These are phyloP conservation scores for Poliocrania exsul DNA, from an alignment of 2,797 vertebrate genomes.

Conservation along the genomic window DNA sequence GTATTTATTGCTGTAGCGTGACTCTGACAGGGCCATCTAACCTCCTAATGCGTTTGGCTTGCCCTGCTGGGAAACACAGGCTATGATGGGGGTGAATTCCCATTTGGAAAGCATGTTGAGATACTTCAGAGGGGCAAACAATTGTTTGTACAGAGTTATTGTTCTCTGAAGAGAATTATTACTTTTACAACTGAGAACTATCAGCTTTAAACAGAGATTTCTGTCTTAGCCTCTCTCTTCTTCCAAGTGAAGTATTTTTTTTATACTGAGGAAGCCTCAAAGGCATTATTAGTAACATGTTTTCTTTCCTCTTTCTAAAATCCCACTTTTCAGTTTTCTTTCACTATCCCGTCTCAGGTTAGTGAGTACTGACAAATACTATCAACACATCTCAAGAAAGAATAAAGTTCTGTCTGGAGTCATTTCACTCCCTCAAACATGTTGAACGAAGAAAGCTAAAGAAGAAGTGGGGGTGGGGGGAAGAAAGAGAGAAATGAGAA, in stretches of 20 bases:
- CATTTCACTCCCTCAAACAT: conserved; percentile 58
- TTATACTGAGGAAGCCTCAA: conserved; percentile 21
- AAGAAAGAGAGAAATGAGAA: conserved; percentile 60
- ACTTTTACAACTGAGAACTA: conserved; percentile 5
- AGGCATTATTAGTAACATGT: conserved; percentile 47
- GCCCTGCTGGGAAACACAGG: conserved; percentile 11
- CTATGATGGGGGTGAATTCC: background rate
- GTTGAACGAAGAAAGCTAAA: conserved; percentile 58
- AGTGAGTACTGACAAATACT: conserved; percentile 71
- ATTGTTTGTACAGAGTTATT: conserved; percentile 9
- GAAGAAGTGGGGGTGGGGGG: conserved; percentile 18
- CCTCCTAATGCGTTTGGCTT: background rate
- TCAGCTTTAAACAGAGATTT: conserved; percentile 19
- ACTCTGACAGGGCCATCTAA: background rate
- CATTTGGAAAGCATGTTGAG: conserved; percentile 11
- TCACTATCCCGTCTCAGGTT: conserved; percentile 52
- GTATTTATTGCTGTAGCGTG: conserved; percentile 32
- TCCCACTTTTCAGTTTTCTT: conserved; percentile 49
- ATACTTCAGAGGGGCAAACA: conserved; percentile 7
- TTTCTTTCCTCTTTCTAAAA: conserved; percentile 52
- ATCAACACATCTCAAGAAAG: conserved; percentile 67
- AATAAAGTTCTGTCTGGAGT: conserved; percentile 62
- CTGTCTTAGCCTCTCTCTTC: conserved; percentile 37
- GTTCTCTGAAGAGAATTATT: conserved; percentile 37
- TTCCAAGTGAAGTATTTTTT: background rate